These are phyloP conservation scores for Chaetophractus vellerosus DNA, from an alignment of 2,797 vertebrate species.

Conservation along the genomic window DNA sequence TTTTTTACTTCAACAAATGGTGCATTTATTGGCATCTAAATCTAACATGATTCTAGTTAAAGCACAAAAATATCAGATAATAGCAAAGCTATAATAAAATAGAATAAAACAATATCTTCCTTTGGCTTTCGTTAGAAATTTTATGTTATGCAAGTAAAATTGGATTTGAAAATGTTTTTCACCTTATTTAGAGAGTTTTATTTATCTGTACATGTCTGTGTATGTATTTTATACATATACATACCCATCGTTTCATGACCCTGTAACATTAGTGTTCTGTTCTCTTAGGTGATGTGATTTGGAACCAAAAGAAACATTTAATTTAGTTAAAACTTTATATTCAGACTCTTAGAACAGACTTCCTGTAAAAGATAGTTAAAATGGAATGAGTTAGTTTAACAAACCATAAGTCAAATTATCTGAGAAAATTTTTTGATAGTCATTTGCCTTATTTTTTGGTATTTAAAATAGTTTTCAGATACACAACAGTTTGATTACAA, in stretches of 20 bases:
- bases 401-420: slow-evolving; percentile 75
- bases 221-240: slow-evolving; percentile 24
- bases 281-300: slow-evolving; percentile 72
- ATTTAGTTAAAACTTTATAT: slow-evolving; percentile 59
- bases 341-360: slow-evolving; percentile 54
- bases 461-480: slow-evolving; percentile 63
- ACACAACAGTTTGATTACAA: not conserved
- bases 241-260: slow-evolving; percentile 28
- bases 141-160: slow-evolving; percentile 24
- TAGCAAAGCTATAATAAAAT: slow-evolving; percentile 63
- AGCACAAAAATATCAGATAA: slow-evolving; percentile 69
- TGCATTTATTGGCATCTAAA: slow-evolving; percentile 51
- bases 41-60: slow-evolving; percentile 63
- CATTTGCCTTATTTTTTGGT: slow-evolving; percentile 58
- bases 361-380: slow-evolving; percentile 55
- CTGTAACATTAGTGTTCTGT: slow-evolving; percentile 61
- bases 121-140: slow-evolving; percentile 73
- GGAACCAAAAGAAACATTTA: slow-evolving; percentile 62
- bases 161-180: slow-evolving; percentile 77
- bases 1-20: slow-evolving; percentile 66
- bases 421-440: slow-evolving; percentile 51
- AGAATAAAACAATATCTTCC: slow-evolving; percentile 61
- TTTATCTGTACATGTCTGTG: slow-evolving; percentile 43
- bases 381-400: slow-evolving; percentile 67
- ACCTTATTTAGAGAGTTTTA: slow-evolving; percentile 58